Evolutionary conservation across 2,113 vertebrate genomes (phyloP).

Genomic region (Athene cunicularia): DNA sequence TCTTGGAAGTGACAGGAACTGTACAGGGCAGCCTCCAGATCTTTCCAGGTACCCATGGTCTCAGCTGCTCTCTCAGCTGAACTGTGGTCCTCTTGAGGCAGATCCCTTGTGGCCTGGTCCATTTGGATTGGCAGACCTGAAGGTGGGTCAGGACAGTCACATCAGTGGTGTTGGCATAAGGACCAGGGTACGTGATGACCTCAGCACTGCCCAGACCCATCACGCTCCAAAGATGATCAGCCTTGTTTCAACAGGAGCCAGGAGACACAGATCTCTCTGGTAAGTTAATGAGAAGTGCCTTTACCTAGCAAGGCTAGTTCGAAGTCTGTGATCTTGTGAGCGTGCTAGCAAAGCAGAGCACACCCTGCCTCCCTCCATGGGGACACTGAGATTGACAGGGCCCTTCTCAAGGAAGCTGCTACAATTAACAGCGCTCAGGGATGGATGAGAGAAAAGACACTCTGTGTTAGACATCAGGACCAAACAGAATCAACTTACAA

Average conservation of each 20-base stretch:
- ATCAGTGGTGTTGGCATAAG: background rate
- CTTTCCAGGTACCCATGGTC: background rate
- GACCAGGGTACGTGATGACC: background rate
- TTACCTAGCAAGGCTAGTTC: background rate
- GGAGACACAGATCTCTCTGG: background rate
- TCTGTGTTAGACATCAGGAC: background rate
- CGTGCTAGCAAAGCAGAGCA: background rate
- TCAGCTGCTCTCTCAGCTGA: background rate
- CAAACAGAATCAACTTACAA: background rate
- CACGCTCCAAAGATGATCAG: background rate
- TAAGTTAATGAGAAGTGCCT: background rate
- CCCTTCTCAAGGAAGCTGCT: background rate
- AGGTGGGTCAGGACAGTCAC: background rate
- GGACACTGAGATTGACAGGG: background rate
- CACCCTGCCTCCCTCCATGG: accelerated
- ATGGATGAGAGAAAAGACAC: background rate
- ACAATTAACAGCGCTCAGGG: background rate
- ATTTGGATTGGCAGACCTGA: background rate
- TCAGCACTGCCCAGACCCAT: background rate
- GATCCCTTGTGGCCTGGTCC: background rate
- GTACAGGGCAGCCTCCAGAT: background rate
- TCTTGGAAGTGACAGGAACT: background rate
- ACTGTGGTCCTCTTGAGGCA: background rate
- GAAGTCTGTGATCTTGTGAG: background rate
- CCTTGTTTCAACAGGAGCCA: background rate